Percentiles rank a stretch among this genome's conserved stretches.
Evolutionary conservation across 2,797 vertebrate genomes (phyloP).

Genomic region (Artibeus lituratus): DNA sequence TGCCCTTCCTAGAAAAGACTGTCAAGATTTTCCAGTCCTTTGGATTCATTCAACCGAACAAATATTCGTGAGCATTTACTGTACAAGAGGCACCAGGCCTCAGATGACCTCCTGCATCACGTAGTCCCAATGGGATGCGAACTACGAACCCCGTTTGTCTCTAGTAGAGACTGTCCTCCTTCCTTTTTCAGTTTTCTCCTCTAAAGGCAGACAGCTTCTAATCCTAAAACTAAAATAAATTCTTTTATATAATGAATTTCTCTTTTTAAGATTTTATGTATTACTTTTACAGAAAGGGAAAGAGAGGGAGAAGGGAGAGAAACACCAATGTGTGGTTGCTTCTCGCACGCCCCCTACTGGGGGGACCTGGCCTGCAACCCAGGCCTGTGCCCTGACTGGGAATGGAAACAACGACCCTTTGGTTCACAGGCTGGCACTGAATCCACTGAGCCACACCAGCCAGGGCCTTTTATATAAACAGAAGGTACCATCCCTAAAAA

Average conservation of each 20-base stretch:
- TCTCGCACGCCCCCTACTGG: too few species aligned
- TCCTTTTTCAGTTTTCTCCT: not conserved
- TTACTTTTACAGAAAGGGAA: too few species aligned
- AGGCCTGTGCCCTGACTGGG: too few species aligned
- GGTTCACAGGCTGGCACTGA: too few species aligned
- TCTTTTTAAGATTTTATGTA: too few species aligned
- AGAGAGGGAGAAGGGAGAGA: too few species aligned
- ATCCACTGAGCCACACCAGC: too few species aligned
- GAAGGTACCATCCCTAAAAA: not conserved
- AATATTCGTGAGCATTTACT: not conserved
- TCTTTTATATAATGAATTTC: not conserved
- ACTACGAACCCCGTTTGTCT: not conserved
- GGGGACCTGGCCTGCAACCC: too few species aligned
- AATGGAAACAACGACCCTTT: too few species aligned
- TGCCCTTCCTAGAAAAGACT: not conserved
- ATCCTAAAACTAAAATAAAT: conserved; percentile 37
- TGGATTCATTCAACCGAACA: not conserved
- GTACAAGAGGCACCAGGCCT: not conserved
- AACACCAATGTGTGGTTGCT: too few species aligned
- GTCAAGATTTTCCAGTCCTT: not conserved
- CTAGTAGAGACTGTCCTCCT: not conserved
- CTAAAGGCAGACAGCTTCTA: not conserved
- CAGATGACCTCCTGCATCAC: not conserved
- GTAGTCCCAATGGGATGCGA: not conserved
- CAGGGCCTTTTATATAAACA: not conserved